A percentile compares a stretch with the other conserved stretches of the same genome.
These are phyloP conservation scores for Euura saliciscinereae DNA, from an alignment of 1,140 invertebrate genomes.

Conservation along the genomic window DNA sequence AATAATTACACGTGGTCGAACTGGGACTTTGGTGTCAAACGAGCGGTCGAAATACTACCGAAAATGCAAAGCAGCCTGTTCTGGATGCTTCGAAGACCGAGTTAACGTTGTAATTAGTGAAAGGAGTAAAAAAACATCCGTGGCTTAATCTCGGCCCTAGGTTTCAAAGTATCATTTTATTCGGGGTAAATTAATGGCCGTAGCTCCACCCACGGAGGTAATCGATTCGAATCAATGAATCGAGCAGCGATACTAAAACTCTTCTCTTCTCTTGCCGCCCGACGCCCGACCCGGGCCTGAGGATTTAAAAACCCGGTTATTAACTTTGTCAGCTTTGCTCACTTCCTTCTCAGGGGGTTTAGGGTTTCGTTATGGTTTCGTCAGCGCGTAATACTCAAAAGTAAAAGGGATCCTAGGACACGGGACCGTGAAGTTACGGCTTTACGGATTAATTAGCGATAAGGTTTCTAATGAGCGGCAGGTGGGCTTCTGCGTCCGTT, in stretches of 20 bases:
- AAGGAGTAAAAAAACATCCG: background rate
- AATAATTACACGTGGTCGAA: background rate
- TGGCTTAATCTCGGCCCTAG: background rate
- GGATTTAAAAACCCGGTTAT: too few species aligned
- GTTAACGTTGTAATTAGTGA: slow-evolving; percentile 5
- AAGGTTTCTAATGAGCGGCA: slow-evolving; percentile 61
- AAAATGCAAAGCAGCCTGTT: background rate
- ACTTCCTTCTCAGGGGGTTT: background rate
- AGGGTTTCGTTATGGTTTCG: slow-evolving; percentile 4
- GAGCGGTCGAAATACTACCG: background rate
- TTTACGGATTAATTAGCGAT: slow-evolving; percentile 61
- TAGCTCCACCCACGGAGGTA: too few species aligned
- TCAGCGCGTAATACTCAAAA: background rate
- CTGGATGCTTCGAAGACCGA: background rate
- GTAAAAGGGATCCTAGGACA: slow-evolving; percentile 35
- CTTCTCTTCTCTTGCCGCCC: too few species aligned
- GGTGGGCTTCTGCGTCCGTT: slow-evolving; percentile 40
- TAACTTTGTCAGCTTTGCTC: too few species aligned
- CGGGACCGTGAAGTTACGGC: slow-evolving; percentile 56
- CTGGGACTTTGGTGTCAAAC: background rate
- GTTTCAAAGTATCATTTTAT: too few species aligned
- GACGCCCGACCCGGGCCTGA: too few species aligned
- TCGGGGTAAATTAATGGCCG: too few species aligned
- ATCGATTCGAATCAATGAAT: too few species aligned
- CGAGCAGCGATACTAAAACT: too few species aligned